Conservation (phyloP, 2,113 vertebrate genomes). For the Romanogobio albipinnatus region DNA sequence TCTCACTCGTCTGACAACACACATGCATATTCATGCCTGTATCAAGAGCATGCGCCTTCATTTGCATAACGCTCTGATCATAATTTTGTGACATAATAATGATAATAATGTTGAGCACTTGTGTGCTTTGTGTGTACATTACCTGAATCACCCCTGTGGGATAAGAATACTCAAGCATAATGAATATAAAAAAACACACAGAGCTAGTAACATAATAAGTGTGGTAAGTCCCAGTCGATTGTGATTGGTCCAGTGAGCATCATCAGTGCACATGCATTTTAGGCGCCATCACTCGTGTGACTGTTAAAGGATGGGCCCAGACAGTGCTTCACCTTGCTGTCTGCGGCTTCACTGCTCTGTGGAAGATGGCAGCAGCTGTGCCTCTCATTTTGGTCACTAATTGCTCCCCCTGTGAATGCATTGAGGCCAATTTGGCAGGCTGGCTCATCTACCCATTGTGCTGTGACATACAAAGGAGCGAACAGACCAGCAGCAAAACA, state of each 20-base stretch:
- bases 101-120: constrained; percentile 11
- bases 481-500: constrained; percentile 11
- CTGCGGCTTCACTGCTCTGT: constrained; percentile 36
- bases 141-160: constrained; percentile 3
- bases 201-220: not conserved
- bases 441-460: constrained; percentile 42
- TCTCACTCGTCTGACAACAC: constrained; percentile 5
- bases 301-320: constrained; percentile 25
- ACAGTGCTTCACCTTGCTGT: constrained; percentile 27
- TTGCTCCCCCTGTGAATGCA: constrained; percentile 55
- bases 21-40: constrained; percentile 33
- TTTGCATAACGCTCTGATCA: constrained; percentile 40
- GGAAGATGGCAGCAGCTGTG: constrained; percentile 47
- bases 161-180: constrained; percentile 28
- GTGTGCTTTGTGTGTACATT: not conserved
- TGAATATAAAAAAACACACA: constrained; percentile 3
- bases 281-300: not conserved
- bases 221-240: not conserved
- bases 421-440: constrained; percentile 37
- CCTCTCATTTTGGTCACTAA: constrained; percentile 42
- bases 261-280: constrained; percentile 4
- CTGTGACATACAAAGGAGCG: constrained; percentile 14
- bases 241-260: not conserved
- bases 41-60: constrained; percentile 8
- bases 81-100: constrained; percentile 36